Evolutionary conservation across 2,797 vertebrate species (phyloP), one percentile per base, ranked within the genome.

Genomic region (Mico argentatus): DNA sequence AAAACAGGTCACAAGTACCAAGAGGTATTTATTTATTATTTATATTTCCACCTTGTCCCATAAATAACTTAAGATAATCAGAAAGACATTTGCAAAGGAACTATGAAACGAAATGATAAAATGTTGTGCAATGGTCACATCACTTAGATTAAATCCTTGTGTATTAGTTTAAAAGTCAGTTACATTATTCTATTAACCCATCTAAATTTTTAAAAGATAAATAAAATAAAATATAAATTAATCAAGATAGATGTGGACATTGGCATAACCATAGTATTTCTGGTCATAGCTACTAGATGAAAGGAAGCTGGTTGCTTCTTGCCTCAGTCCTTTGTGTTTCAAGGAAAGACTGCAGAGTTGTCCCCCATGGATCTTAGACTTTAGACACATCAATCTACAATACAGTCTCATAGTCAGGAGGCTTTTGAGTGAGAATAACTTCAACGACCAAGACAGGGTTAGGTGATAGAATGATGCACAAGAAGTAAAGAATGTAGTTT

Each of bases 11-110:
- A 87, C 3, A 61, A 70, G 24, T 59, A 59, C 88, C 9, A 70
- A 83, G 24, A 82, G 1, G 26, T 22, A 88, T 41, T 57, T 94
- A 82, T n/a, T 80, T 88, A 80, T 50, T 84, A 79, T 92, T 95
- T 92, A 72, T 1, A 96, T 81, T 19, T 44, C 27, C 2, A 77
- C 27, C 33, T 83, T 77, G 19, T 83, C 75, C 19, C n/a, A 46
- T 76, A 94, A 96, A 82, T 95, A 46, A 48, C 22, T 73, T 80
- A 88, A 95, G 85, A 83, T 90, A 39, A 12, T 44, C n/a, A 81
- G 13, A 79, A 91, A 77, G 33, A 26, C 24, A 75, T 67, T 14
- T 88, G 9, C 22, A 70, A 91, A 96, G 91, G 27, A 95, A 50
- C 15, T 67, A 13, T 5, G 88, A 88, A 57, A 77, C 41, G 22